phyloP scores from a whole-genome alignment of 1,140 invertebrate genomes.

The Propsilocerus akamusi region DNA sequence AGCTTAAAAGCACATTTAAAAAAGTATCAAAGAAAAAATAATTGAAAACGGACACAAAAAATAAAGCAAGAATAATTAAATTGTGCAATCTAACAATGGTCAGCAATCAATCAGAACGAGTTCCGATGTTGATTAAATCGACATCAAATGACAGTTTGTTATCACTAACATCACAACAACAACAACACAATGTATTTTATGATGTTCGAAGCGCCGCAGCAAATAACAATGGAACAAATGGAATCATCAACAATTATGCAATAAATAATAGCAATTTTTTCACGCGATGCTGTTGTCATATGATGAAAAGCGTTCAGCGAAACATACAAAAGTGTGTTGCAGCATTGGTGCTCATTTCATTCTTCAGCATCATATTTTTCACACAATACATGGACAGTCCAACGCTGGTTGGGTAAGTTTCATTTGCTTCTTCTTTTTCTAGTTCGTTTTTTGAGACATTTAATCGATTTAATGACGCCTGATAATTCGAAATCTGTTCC shows the following conservation, averaged over 20 bases:
- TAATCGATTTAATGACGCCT: background rate
- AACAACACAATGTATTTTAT: conserved; percentile 22
- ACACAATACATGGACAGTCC: conserved; percentile 48
- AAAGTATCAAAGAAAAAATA: background rate
- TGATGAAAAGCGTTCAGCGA: conserved; percentile 33
- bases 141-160: background rate
- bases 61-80: background rate
- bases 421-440: no score
- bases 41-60: background rate
- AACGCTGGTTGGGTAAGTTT: conserved; percentile 46
- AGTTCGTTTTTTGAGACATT: conserved; percentile 1
- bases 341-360: conserved; percentile 40
- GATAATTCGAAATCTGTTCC: background rate
- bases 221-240: conserved; percentile 17
- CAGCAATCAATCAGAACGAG: background rate
- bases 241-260: conserved; percentile 10
- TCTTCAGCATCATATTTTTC: conserved; percentile 54
- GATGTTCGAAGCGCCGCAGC: conserved; percentile 18
- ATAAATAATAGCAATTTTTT: background rate
- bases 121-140: background rate
- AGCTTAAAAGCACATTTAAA: background rate
- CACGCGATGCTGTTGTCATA: conserved; percentile 29
- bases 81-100: background rate
- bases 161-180: conserved; percentile 1
- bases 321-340: conserved; percentile 52